Conservation (phyloP, 2,113 vertebrate species). For the Triplophysa siluroides region DNA sequence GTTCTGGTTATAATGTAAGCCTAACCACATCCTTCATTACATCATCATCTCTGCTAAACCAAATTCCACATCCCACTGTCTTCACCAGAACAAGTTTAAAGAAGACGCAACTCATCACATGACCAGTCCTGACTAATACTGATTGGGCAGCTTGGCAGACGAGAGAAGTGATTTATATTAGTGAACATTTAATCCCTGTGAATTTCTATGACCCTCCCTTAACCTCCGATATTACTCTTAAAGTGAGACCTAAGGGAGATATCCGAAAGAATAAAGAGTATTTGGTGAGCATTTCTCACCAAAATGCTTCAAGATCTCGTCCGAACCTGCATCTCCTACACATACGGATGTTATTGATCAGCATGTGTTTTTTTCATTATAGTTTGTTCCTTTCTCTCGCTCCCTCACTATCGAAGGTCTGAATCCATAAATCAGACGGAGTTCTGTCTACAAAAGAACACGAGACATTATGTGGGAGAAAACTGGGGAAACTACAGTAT, state of each 20-base stretch:
- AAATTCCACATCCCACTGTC: not conserved
- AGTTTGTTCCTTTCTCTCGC: not conserved
- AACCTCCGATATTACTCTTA: not conserved
- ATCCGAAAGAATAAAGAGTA: not conserved
- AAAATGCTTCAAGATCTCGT: not conserved
- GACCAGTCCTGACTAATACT: constrained; percentile 34
- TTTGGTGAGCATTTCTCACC: not conserved
- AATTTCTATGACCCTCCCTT: not conserved
- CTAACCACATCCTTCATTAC: constrained; percentile 34
- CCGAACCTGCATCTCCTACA: not conserved
- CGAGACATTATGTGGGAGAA: constrained; percentile 6
- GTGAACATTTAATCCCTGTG: constrained; percentile 53
- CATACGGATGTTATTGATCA: constrained; percentile 19
- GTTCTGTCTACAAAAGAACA: not conserved
- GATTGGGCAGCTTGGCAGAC: constrained; percentile 54
- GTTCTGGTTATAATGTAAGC: constrained; percentile 3
- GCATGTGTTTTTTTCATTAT: not conserved
- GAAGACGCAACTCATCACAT: constrained; percentile 46
- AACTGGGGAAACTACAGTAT: constrained; percentile 1
- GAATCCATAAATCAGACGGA: constrained; percentile 19
- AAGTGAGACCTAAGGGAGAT: constrained; percentile 8
- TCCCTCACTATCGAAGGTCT: not conserved
- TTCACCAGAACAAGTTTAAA: constrained; percentile 6
- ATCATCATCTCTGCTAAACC: constrained; percentile 11
- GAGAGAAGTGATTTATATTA: constrained; percentile 68